phyloP scores from a whole-genome alignment of 2,888 invertebrate genomes.

The Agrotis exclamationis region DNA sequence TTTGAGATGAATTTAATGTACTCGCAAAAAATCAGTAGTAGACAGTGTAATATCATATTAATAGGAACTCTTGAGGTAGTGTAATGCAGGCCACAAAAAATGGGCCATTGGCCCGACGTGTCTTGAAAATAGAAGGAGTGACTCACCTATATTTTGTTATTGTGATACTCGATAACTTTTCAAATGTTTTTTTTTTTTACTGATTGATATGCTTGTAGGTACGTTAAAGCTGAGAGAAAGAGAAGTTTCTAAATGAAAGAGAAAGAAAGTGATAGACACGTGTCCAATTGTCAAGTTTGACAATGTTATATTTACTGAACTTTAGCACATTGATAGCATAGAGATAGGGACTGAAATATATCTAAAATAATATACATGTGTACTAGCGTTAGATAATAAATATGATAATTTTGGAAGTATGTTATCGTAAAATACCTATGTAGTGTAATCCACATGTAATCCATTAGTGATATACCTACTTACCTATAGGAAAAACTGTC shows the following conservation, averaged over 20 bases:
- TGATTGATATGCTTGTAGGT: too few relatives aligned
- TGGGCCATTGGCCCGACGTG: constrained; percentile 71
- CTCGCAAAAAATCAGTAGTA: constrained; percentile 46
- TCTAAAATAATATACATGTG: background rate
- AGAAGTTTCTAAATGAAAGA: background rate
- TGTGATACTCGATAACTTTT: constrained; percentile 28
- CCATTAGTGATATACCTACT: constrained; percentile 28
- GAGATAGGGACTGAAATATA: background rate
- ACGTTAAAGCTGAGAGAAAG: too few relatives aligned
- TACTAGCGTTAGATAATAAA: constrained; percentile 21
- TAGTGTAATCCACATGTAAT: constrained; percentile 43
- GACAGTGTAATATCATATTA: constrained; percentile 50
- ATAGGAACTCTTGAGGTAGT: constrained; percentile 62
- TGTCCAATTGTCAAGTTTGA: background rate
- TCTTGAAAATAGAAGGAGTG: constrained; percentile 55
- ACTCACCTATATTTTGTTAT: constrained; percentile 49
- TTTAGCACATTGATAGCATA: background rate
- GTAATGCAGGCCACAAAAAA: constrained; percentile 70
- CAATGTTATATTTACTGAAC: background rate
- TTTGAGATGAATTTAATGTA: constrained; percentile 23
- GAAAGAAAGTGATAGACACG: too few relatives aligned
- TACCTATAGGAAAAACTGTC: background rate
- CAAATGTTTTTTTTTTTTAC: background rate
- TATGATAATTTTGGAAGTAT: constrained; percentile 34
- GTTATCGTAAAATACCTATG: constrained; percentile 25